Base-by-base conservation (phyloP, 2,113 vertebrate genomes). In the Sitta europaea region DNA sequence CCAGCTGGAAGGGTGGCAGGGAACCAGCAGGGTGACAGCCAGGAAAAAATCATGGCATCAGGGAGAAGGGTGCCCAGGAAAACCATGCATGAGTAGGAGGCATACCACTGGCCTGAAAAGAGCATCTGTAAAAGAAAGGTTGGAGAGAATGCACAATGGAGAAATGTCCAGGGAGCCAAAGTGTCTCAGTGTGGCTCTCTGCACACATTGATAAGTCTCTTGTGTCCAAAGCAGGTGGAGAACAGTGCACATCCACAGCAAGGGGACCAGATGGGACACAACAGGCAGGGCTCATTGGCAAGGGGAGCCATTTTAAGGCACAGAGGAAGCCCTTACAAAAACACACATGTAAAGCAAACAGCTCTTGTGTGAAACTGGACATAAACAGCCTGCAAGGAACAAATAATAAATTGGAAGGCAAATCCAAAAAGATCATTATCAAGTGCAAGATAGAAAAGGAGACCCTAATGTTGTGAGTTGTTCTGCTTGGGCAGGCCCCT, bases 401-500 rank as follows among this genome's bases (percentile, higher is more conserved):
- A 61, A 72, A 57, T 0, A 2, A 62, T 42, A 54, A 88, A 77
- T 55, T n/a, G n/a, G 20, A 23, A 8, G 22, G 8, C 6, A 38
- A 89, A 38, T 53, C 9, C 31, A 78, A 68, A 51, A 54, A 40
- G 29, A 73, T 59, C 0, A 1, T 68, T 90, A 72, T 66, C 1
- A 2, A 87, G 14, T 51, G 35, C 2, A 10, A 62, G 25, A 24
- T 13, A 81, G 43, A 28, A 79, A 84, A 84, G 29, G 8, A 47
- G 10, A 2, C 4, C 19, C 21, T 58, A 27, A 73, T 31, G 2
- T 29, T 76, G 24, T 77, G n/a, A 86, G n/a, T 9, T 0, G 0
- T 58, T 95, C 23, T 74, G 29, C 31, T 23, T 33, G 23, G n/a
- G 28, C 6, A 81, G 47, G 21, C 19, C 51, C 45, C 28, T 90